Evolutionary conservation across 2,888 invertebrate species (phyloP).

Genomic region (Operophtera brumata): DNA sequence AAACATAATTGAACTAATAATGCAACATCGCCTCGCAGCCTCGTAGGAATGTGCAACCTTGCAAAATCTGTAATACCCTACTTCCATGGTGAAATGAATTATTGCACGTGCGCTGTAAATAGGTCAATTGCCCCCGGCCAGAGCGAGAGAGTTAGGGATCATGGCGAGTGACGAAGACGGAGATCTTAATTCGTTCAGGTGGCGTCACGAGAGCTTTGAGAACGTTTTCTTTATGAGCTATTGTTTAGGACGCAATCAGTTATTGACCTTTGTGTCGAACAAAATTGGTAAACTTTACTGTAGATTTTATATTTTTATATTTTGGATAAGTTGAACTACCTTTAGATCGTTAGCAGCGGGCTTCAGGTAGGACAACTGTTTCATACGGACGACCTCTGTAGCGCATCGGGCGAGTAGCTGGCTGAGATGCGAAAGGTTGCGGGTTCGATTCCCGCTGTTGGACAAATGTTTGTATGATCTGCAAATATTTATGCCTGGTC

Average conservation of each 20-base stretch:
- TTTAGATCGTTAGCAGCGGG: no score
- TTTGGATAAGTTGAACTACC: no score
- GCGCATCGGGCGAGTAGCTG: no score
- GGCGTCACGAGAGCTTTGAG: slow-evolving; percentile 73
- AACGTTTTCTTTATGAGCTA: slow-evolving; percentile 63
- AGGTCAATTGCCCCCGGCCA: slow-evolving; percentile 75
- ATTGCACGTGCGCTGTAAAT: slow-evolving; percentile 76
- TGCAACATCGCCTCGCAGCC: no score
- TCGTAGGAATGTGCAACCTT: slow-evolving; percentile 22
- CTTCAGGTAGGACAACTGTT: no score
- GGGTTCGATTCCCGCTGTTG: no score
- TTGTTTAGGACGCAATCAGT: slow-evolving; percentile 55
- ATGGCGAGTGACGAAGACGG: slow-evolving; percentile 58
- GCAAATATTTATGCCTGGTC: no score
- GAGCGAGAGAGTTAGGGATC: slow-evolving; percentile 56
- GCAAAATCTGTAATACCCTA: slow-evolving; percentile 57
- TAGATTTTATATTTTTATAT: no score
- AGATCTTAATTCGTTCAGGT: slow-evolving; percentile 73
- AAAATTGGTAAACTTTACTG: background rate
- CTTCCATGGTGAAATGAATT: slow-evolving; percentile 72
- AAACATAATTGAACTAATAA: no score
- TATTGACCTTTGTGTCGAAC: slow-evolving; percentile 25
- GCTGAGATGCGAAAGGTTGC: no score
- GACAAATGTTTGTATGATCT: no score
- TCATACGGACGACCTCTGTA: no score